These are phyloP conservation scores for Apostichopus japonicus DNA, from an alignment of 35 echinoderm and acorn worm genomes.

Conservation along the genomic window DNA sequence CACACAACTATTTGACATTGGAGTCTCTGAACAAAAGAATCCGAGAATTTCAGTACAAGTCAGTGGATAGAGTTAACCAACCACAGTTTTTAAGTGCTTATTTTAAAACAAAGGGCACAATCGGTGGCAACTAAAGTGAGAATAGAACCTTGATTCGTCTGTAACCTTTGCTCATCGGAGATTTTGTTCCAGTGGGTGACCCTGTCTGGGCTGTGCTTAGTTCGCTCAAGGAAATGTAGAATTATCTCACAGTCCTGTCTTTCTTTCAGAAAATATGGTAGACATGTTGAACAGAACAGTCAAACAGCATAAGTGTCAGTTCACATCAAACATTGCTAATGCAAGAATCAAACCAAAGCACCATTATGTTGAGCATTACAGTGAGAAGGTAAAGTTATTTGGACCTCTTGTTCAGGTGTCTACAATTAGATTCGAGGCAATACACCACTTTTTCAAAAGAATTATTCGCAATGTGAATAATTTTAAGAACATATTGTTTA, in stretches of 20 bases:
- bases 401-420: conserved; percentile 6
- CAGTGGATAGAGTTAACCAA: conserved; percentile 6
- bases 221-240: conserved; percentile 5
- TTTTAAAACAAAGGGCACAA: conserved; percentile 14
- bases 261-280: conserved; percentile 19
- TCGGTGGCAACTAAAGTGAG: conserved; percentile 37
- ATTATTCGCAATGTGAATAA: conserved; percentile 43
- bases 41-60: too few relatives aligned
- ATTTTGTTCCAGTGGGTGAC: conserved; percentile 5
- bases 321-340: background rate
- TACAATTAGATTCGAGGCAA: background rate
- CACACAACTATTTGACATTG: too few relatives aligned
- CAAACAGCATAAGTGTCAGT: background rate
- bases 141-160: conserved; percentile 24
- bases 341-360: conserved; percentile 13
- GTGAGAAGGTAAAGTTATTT: conserved; percentile 13
- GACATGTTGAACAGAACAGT: background rate
- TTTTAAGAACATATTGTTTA: conserved; percentile 39
- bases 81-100: background rate
- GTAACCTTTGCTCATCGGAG: background rate
- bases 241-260: conserved; percentile 4
- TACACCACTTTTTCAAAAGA: conserved; percentile 38
- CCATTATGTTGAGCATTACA: conserved; percentile 23
- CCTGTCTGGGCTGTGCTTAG: conserved; percentile 5
- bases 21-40: too few relatives aligned